Base-by-base conservation (phyloP, 2,113 vertebrate genomes). In the Cheirogaleus medius region DNA sequence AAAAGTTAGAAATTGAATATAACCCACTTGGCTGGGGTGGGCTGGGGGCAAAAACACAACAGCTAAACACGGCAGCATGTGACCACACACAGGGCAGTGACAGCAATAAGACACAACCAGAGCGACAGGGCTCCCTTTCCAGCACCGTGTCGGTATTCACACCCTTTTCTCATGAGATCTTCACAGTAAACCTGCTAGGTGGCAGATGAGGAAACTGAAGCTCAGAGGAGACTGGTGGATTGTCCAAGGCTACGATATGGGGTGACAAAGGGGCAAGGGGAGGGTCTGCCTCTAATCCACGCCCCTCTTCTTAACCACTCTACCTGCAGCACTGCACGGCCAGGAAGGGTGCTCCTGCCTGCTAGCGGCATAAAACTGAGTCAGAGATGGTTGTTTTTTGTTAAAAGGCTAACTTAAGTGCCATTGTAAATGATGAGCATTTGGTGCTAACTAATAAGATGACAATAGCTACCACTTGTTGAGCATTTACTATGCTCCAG, bases 1-100 rank as follows among this genome's bases (percentile, higher is more conserved):
- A 10, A 78, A 87, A 47, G 8, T 90, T 58, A 87, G 63, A 95
- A 66, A 87, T 8, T 12, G 56, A 97, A 60, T 37, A 89, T 23
- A 73, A 39, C 18, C 68, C n/a, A 74, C 17, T 32, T 60, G 77
- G 76, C 18, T 25, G 3, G n/a, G 52, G 77, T 42, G 32, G 14
- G 47, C 9, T 47, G 47, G 47, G 47, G 56, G 68, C 21, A 71
- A 47, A 60, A 56, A 64, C 32, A 69, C 42, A 47, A 64, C 39
- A 86, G 66, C 42, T 87, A 49, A 92, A 25, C 37, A 60, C 0
- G 13, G 49, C 44, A 91, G 73, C n/a, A 44, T 54, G 27, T n/a
- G 63, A 58, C 66, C 78, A 58, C 14, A 80, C 1, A 6, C 3
- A 15, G 7, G 34, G 21, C 68, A 39, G 17, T 6, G 39, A 90